Evolutionary conservation across 1,140 invertebrate species (phyloP), one percentile per base, ranked within the genome.

Genomic region (Pectinophora gossypiella): DNA sequence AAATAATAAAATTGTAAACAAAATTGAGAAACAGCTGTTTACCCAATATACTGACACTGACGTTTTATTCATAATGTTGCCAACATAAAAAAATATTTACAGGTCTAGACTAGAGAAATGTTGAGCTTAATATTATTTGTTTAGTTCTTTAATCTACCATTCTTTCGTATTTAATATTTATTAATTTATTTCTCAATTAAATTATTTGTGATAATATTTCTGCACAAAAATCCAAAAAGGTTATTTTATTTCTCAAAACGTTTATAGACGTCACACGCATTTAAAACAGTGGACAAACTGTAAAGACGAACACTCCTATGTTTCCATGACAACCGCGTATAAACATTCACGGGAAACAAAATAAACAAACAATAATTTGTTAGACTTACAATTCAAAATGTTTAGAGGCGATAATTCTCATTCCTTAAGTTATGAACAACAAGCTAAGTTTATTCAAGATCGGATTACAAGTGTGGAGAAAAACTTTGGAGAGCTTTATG

Each of bases 401-500:
- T 86, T 86, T 65, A 57, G 80, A 63, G 80, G 79, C 44, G 83
- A 86, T 52, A 77, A 75, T 70, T 63, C 78, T 3, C 76, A 81
- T 54, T 85, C 83, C 16, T 55, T 84, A 40, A 85, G 79, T 23
- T 88, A 87, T 77, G 92, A 93, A 82, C 89, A 91, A 67, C 91
- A 93, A 77, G 89, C 91, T 5, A 93, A 91, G 76, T 93, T 94
- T 61, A 92, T 94, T 40, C 92, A 93, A 67, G 92, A 94, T 45
- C 89, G 93, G 40, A 93, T 94, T 46, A 88, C 89, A 22, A 84
- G 76, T 12, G 91, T 92, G 1, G 93, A 94, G 68, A 92, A 91
- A 57, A 89, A 93, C 76, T 89, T 94, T 56, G 90, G 91, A 10
- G 92, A 94, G 64, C 78, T 94, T 43, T 93, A 92, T 66, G 87